These are phyloP conservation scores for Agelaius tricolor DNA, from an alignment of 2,113 vertebrate genomes.

Conservation along the genomic window DNA sequence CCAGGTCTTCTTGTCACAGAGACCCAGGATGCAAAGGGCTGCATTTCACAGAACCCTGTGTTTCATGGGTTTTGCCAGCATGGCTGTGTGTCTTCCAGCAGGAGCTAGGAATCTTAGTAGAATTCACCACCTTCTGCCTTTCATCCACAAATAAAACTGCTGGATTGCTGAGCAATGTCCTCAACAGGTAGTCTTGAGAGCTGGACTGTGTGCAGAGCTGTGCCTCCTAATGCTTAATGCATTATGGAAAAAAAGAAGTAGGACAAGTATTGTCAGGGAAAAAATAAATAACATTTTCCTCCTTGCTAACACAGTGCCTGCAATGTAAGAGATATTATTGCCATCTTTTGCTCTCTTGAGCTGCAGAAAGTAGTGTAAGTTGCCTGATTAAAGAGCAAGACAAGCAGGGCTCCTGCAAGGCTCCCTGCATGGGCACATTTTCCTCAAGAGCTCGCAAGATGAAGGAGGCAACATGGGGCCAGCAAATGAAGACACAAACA, in stretches of 20 bases:
- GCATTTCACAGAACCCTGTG: fast-evolving
- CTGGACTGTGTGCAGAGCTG: not conserved
- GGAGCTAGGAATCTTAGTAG: not conserved
- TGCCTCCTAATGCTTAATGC: not conserved
- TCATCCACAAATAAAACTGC: not conserved
- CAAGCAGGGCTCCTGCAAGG: not conserved
- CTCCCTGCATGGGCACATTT: not conserved
- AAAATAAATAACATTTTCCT: not conserved
- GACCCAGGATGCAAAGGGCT: not conserved
- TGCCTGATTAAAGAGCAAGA: slow-evolving; percentile 15
- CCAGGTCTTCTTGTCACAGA: not conserved
- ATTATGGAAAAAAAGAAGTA: not conserved
- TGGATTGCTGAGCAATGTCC: not conserved
- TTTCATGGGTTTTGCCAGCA: not conserved
- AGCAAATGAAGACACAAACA: not conserved
- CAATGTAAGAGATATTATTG: not conserved
- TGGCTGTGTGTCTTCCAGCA: not conserved
- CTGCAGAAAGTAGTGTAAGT: not conserved
- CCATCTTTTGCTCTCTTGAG: not conserved
- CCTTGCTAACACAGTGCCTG: not conserved
- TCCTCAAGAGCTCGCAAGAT: not conserved
- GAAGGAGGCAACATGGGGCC: not conserved
- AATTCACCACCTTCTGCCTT: not conserved
- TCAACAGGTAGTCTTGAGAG: not conserved
- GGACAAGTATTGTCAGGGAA: not conserved